Base-by-base conservation (phyloP, 1,140 invertebrate species). In the Lethrus apterus region DNA sequence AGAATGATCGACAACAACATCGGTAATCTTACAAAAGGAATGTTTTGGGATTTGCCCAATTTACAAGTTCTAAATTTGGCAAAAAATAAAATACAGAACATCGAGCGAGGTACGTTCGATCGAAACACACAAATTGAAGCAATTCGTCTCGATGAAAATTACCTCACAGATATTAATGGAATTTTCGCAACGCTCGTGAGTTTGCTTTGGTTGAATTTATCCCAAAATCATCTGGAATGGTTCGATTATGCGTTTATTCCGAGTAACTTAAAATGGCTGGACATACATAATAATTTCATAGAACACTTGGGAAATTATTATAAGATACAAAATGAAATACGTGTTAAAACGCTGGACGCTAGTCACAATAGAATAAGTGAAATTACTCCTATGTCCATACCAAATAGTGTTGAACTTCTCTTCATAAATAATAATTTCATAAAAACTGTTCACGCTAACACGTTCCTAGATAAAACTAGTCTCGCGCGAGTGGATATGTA, bases 391-490 rank as follows among this genome's bases (percentile, higher is more conserved):
- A 75, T 86, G 64, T 81, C 85, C 4, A 83, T 93, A 50, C 89
- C 89, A n/a, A 86, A 91, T 64, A 89, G 84, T 69, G 80, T 93
- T 10, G 88, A 92, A 70, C 67, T 90, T 32, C 68, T 93, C 13
- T 89, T 90, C 64, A 84, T 93, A 56, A 92, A 91, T 67, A 89
- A 92, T 69, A 93, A 93, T 69, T 81, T 83, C 57, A 85, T 91
- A 43, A 81, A 77, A 50, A 77, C 68, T 44, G 83, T 93, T 13
- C 77, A 81, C 42, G 74, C 86, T 5, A 90, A 91, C 60, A 89
- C 89, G 10, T 93, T 93, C 69, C 76, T 82, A 34, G 83, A 86
- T 59, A 92, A 93, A 68, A 72, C 74, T 14, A 89, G 88, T 64
- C 68, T 94, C 8, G 84, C 84, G 17, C 76, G 86, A 36, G 89